Percentiles rank a stretch among this genome's conserved stretches.
Evolutionary conservation across 2,113 vertebrate species (phyloP).

Genomic region (Microtus oregoni): DNA sequence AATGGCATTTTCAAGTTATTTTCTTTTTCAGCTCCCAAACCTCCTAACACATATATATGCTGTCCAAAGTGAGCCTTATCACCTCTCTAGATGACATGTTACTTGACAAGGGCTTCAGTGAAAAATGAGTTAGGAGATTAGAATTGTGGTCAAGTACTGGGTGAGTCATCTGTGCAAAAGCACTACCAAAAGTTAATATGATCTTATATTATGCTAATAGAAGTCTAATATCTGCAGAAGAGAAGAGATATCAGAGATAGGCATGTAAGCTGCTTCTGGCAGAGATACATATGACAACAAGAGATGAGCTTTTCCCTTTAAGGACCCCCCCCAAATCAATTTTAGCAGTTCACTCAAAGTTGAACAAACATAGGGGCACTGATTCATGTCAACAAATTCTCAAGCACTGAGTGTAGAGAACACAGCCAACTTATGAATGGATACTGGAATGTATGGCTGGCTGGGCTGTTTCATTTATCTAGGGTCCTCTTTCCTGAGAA

Average conservation of each 20-base stretch:
- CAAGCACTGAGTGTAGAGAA: neutral
- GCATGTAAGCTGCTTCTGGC: slow-evolving; percentile 13
- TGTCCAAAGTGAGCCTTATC: slow-evolving; percentile 11
- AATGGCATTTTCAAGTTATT: slow-evolving; percentile 50
- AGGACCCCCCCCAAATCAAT: neutral
- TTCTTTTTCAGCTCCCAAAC: neutral
- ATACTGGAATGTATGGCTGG: neutral
- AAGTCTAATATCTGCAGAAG: neutral
- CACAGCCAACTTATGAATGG: neutral
- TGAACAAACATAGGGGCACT: slow-evolving; percentile 14
- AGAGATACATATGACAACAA: neutral
- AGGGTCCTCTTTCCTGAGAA: neutral
- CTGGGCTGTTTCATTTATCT: neutral
- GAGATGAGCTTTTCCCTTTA: neutral
- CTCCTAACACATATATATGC: neutral
- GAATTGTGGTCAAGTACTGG: neutral
- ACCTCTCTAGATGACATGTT: neutral
- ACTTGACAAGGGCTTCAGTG: neutral
- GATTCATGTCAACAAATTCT: slow-evolving; percentile 19
- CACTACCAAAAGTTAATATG: slow-evolving; percentile 18
- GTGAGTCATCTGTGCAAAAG: slow-evolving; percentile 50
- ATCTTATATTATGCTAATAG: slow-evolving; percentile 44
- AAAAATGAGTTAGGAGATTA: slow-evolving; percentile 61
- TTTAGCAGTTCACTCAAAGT: slow-evolving; percentile 31
- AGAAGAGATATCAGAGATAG: slow-evolving; percentile 22